Evolutionary conservation across 1,140 invertebrate species (phyloP).

Genomic region (Gonatopus flavifemur): DNA sequence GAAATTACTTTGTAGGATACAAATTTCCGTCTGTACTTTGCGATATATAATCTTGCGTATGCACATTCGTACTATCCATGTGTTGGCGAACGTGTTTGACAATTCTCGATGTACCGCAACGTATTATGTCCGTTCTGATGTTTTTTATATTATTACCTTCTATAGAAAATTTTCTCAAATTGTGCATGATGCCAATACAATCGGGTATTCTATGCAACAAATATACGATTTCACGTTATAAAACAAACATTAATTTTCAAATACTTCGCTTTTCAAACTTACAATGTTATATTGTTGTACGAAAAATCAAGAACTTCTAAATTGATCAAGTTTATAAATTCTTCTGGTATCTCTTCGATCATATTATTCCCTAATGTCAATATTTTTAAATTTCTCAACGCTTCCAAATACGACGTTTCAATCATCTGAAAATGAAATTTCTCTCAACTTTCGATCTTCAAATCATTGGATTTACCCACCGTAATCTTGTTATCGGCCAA

Average conservation of each 20-base stretch:
- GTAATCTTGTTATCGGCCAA: slow-evolving; percentile 78
- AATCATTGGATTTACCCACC: slow-evolving; percentile 52
- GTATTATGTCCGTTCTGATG: slow-evolving; percentile 74
- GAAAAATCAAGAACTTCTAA: slow-evolving; percentile 80
- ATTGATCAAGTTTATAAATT: slow-evolving; percentile 73
- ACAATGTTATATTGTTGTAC: slow-evolving; percentile 78
- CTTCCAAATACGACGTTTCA: slow-evolving; percentile 66
- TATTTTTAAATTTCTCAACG: slow-evolving; percentile 69
- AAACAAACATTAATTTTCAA: slow-evolving; percentile 1
- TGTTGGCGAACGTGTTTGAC: slow-evolving; percentile 76
- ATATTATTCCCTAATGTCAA: slow-evolving; percentile 79
- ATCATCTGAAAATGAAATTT: slow-evolving; percentile 61
- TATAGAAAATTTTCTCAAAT: slow-evolving; percentile 79
- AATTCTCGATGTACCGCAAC: slow-evolving; percentile 78
- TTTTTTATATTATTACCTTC: slow-evolving; percentile 84
- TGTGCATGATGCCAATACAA: slow-evolving; percentile 72
- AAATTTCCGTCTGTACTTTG: too few relatives aligned
- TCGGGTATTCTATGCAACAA: slow-evolving; percentile 68
- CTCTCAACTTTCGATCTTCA: too few relatives aligned
- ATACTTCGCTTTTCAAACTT: slow-evolving; percentile 21
- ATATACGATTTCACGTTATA: slow-evolving; percentile 4
- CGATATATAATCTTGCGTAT: slow-evolving; percentile 38
- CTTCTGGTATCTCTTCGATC: slow-evolving; percentile 72
- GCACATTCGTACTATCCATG: slow-evolving; percentile 53
- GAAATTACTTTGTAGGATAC: slow-evolving; percentile 3